phyloP scores from a whole-genome alignment of 2,113 vertebrate species.

The Alligator sinensis region DNA sequence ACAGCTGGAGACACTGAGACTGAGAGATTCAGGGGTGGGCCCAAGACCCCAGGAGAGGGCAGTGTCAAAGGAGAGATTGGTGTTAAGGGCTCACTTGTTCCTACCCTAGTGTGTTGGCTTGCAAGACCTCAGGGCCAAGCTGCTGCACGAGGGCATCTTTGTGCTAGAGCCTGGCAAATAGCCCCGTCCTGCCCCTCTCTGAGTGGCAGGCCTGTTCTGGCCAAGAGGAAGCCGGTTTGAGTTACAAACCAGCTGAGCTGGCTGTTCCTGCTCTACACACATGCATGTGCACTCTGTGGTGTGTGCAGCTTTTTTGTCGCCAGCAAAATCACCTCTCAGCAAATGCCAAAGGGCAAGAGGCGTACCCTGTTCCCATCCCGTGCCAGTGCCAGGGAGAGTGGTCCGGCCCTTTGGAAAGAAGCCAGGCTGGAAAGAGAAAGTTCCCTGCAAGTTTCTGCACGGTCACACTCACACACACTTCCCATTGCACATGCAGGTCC shows the following conservation, averaged over 20 bases:
- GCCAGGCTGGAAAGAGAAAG: too few species aligned
- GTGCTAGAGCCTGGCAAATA: neutral
- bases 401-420: too few species aligned
- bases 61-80: neutral
- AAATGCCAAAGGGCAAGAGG: neutral
- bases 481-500: too few species aligned
- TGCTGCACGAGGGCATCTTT: neutral
- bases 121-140: too few species aligned
- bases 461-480: too few species aligned
- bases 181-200: neutral
- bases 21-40: neutral
- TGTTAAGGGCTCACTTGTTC: neutral
- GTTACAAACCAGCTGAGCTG: neutral
- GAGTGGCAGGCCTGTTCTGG: neutral
- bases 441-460: neutral
- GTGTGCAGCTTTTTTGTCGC: neutral
- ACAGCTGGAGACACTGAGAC: neutral
- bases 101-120: neutral
- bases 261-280: neutral
- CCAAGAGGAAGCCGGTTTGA: neutral
- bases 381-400: neutral
- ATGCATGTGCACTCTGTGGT: neutral
- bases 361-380: neutral
- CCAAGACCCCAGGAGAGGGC: neutral
- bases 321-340: neutral